Evolutionary conservation across 2,797 vertebrate species (phyloP).

Genomic region (Ceyx erithaca): DNA sequence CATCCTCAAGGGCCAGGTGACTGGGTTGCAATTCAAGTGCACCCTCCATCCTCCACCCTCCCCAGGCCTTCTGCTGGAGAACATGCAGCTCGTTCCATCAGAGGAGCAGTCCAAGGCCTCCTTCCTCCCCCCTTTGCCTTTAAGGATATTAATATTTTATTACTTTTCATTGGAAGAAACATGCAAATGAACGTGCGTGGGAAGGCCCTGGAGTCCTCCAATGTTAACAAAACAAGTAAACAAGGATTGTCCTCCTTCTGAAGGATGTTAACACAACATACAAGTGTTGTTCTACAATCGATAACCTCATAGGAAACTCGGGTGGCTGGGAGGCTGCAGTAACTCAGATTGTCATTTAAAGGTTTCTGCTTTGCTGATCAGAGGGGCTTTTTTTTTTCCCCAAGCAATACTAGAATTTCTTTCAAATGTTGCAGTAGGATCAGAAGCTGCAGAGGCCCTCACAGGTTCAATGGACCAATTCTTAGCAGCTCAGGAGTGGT

Average conservation of each 20-base stretch:
- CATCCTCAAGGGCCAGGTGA: not conserved
- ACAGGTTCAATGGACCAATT: not conserved
- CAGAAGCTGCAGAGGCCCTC: not conserved
- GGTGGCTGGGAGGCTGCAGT: not conserved
- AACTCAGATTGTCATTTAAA: not conserved
- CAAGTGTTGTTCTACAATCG: not conserved
- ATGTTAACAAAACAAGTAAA: conserved; percentile 53
- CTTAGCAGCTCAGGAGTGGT: not conserved
- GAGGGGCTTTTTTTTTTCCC: not conserved
- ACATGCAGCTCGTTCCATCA: not conserved
- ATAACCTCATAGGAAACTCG: not conserved
- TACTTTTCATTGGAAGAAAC: conserved; percentile 7
- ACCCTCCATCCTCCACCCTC: not conserved
- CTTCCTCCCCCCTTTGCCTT: not conserved
- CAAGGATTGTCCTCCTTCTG: conserved; percentile 24
- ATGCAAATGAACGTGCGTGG: conserved; percentile 39
- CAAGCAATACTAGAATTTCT: not conserved
- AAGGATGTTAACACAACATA: not conserved
- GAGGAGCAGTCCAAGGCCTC: not conserved
- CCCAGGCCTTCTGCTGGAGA: not conserved
- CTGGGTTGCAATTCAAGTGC: not conserved
- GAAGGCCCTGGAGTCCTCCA: conserved; percentile 33
- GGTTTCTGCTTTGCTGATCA: not conserved
- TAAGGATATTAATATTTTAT: conserved; percentile 51
- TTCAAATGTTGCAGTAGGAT: not conserved